Evolutionary conservation across 2,888 invertebrate species (phyloP), one percentile per base, ranked within the genome.

Genomic region (Microctonus hyperodae): DNA sequence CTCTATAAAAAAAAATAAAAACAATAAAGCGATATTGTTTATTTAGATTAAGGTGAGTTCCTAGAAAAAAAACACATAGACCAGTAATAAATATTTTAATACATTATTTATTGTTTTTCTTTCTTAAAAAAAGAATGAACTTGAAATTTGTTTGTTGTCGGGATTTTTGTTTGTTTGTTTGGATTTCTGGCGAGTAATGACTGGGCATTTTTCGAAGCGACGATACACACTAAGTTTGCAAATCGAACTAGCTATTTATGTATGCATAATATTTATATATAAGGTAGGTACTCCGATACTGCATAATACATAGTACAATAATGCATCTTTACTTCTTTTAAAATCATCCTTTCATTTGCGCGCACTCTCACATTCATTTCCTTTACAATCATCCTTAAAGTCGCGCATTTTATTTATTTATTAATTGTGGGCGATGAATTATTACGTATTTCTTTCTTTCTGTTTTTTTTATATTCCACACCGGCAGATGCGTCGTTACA

Each of bases 61-160:
- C n/a, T n/a, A n/a, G n/a, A n/a, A 28, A 55, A 55, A 44, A 28
- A 33, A 2, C 9, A 33, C 33, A 64, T 20, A 57, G 4, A 11
- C 5, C 28, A 48, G 28, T 44, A 58, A 50, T 64, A 63, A 73
- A 74, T 77, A 70, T 74, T 81, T 81, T 77, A 80, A 79, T 80
- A 82, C 79, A 79, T 81, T 80, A 81, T 82, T 82, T 81, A 81
- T 82, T 78, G 75, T 72, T 79, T 78, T 69, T 78, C 80, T 79
- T 81, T 74, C 78, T 82, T 83, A 80, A 83, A 83, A 83, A 83
- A 83, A 81, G 81, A 83, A 81, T 82, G 79, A 83, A 82, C 80
- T 83, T 80, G 81, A 80, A 82, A 81, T 80, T 72, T 77, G 74
- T 82, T 80, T 70, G n/a, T 80, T 73, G 53, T 69, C 70, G 58